A percentile compares a stretch with the other conserved stretches of the same genome.
phyloP scores from a whole-genome alignment of 1,140 invertebrate genomes.

The Littorina saxatilis region DNA sequence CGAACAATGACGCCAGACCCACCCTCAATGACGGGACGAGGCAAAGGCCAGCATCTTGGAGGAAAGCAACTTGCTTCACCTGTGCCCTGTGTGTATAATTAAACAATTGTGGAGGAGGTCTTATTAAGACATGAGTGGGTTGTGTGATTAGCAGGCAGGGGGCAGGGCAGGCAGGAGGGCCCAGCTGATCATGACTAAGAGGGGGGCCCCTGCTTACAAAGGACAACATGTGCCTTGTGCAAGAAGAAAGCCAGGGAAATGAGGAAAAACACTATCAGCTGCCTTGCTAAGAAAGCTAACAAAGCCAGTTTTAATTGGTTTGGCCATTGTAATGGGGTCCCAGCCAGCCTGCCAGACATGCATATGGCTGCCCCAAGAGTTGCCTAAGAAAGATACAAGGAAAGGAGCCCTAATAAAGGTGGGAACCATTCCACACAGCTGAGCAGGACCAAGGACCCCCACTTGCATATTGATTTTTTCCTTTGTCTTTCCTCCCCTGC shows the following conservation, averaged over 20 bases:
- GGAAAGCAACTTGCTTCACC: constrained; percentile 44
- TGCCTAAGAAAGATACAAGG: constrained; percentile 50
- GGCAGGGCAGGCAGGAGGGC: not conserved
- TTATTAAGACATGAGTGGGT: constrained; percentile 27
- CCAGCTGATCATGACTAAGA: constrained; percentile 44
- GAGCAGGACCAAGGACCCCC: constrained; percentile 55
- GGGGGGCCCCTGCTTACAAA: constrained; percentile 39
- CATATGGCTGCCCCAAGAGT: constrained; percentile 54
- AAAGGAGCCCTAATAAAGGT: constrained; percentile 53
- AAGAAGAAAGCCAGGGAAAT: constrained; percentile 49
- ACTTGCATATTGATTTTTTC: constrained; percentile 65
- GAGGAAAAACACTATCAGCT: constrained; percentile 58
- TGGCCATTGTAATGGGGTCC: constrained; percentile 49
- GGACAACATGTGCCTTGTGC: constrained; percentile 39
- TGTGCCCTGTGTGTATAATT: constrained; percentile 48
- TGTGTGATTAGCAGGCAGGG: constrained; percentile 36
- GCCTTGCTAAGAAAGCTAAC: constrained; percentile 56
- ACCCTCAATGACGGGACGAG: not conserved
- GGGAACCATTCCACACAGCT: constrained; percentile 59
- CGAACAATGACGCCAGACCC: constrained; percentile 29
- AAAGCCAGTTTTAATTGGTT: constrained; percentile 66
- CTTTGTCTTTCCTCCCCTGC: constrained; percentile 64
- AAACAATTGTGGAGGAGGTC: constrained; percentile 37
- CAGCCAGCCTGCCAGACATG: constrained; percentile 48
- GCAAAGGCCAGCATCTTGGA: constrained; percentile 2